Conservation (phyloP, 1,140 invertebrate genomes). For the Lysiphlebus fabarum region DNA sequence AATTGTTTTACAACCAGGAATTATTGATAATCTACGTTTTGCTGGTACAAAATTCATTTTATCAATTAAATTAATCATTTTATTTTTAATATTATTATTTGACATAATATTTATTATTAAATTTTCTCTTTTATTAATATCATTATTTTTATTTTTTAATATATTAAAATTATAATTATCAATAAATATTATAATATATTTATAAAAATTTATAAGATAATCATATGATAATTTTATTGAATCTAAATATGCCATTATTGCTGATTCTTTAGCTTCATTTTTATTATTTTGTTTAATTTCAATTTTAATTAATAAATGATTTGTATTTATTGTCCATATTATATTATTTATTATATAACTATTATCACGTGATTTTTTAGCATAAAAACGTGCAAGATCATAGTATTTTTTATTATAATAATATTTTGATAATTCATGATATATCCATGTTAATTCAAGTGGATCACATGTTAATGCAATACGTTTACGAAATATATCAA, state of each 20-base stretch:
- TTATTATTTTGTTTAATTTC: slow-evolving; percentile 41
- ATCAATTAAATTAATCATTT: slow-evolving; percentile 35
- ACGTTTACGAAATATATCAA: slow-evolving; percentile 32
- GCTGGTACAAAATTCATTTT: slow-evolving; percentile 39
- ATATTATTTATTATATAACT: slow-evolving; percentile 25
- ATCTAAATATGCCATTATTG: slow-evolving; percentile 30
- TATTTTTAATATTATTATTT: slow-evolving; percentile 26
- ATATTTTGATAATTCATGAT: slow-evolving; percentile 41
- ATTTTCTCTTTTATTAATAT: slow-evolving; percentile 31
- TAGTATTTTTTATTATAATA: slow-evolving; percentile 34
- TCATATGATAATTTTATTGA: slow-evolving; percentile 30
- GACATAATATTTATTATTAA: slow-evolving; percentile 40
- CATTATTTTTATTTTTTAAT: slow-evolving; percentile 22
- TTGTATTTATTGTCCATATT: slow-evolving; percentile 36
- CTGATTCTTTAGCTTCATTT: slow-evolving; percentile 41
- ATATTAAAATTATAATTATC: slow-evolving; percentile 34
- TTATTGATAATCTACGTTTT: slow-evolving; percentile 36
- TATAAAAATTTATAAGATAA: slow-evolving; percentile 42
- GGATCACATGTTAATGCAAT: slow-evolving; percentile 37
- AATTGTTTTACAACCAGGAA: slow-evolving; percentile 44
- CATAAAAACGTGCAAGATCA: slow-evolving; percentile 43
- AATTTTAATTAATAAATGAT: slow-evolving; percentile 38
- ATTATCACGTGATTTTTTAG: slow-evolving; percentile 37
- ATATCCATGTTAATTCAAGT: slow-evolving; percentile 41
- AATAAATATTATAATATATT: slow-evolving; percentile 26